Base-by-base conservation (phyloP, 2,113 vertebrate genomes). In the Festucalex cinctus region DNA sequence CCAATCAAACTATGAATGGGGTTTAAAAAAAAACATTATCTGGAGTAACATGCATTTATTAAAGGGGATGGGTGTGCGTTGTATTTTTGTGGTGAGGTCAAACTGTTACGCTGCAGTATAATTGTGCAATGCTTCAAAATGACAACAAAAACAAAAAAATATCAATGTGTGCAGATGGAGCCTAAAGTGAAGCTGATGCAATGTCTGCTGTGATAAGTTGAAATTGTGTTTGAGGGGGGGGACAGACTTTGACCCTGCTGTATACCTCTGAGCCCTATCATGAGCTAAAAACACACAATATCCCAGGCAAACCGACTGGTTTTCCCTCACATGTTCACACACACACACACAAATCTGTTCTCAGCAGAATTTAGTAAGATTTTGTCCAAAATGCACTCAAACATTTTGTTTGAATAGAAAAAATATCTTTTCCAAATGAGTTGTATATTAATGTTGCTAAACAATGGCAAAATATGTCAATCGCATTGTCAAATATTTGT, bases 211-310 rank as follows among this genome's bases (percentile, higher is more conserved):
- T 60, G 36, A 61, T 57, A 24, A 32, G 43, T 56, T 28, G 0
- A 54, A 24, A 53, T 44, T 67, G 14, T 57, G 54, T 32, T 57
- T 14, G 24, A 26, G n/a, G 39, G 10, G 49, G 51, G 4, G 48
- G 14, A 16, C 54, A 57, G 26, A 22, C 13, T 39, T 39, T 26
- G 60, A 43, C 39, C n/a, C 60, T 62, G 80, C 71, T 83, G 70
- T 78, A 77, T 74, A 82, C 77, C 77, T 82, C 83, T 79, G 82
- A 88, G 85, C 75, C 86, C 76, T 28, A 63, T 76, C 77, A 72
- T 79, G 62, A 79, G 68, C 83, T 67, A 73, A 64, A 73, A 63
- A 66, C 60, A 67, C 75, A 85, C 51, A 69, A 69, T 39, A 77
- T 17, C 76, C 76, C 77, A 81, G 69, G 69, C 76, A 82, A 70